Percentiles rank a stretch among this genome's conserved stretches.
These are phyloP conservation scores for Phaenicophaeus curvirostris DNA, from an alignment of 2,797 vertebrate species.

Conservation along the genomic window DNA sequence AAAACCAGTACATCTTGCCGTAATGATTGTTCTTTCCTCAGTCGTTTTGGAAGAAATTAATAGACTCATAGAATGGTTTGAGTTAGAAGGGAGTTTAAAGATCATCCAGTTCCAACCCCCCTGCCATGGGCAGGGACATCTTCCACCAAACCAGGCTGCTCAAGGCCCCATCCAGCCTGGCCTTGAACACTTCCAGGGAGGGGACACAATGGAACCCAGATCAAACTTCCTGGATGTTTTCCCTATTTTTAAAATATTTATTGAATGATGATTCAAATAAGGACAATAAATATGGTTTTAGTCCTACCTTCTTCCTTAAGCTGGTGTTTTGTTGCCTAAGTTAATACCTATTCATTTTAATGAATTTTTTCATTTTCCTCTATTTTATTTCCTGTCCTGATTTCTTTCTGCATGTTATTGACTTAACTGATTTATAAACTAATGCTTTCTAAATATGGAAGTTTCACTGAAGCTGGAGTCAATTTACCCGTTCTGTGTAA, in stretches of 20 bases:
- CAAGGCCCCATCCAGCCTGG: too few species aligned
- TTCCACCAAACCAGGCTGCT: too few species aligned
- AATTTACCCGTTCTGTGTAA: background rate
- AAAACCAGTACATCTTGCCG: background rate
- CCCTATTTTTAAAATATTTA: background rate
- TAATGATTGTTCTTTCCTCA: background rate
- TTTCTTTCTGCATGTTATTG: conserved; percentile 11
- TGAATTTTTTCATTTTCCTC: background rate
- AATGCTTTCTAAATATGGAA: background rate
- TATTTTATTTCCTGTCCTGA: conserved; percentile 1
- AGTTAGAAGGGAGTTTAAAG: too few species aligned
- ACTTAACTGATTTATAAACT: background rate
- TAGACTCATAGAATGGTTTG: background rate
- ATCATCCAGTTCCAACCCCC: too few species aligned
- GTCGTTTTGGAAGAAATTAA: background rate
- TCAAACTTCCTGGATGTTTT: background rate
- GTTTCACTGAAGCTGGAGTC: background rate
- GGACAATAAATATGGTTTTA: background rate
- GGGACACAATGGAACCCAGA: background rate
- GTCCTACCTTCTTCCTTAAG: background rate
- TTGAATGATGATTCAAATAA: conserved; percentile 7
- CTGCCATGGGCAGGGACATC: too few species aligned
- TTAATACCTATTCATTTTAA: background rate
- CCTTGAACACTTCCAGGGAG: too few species aligned
- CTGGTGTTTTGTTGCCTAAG: background rate